phyloP scores from a whole-genome alignment of 1,140 invertebrate genomes.

The Eriocheir sinensis region DNA sequence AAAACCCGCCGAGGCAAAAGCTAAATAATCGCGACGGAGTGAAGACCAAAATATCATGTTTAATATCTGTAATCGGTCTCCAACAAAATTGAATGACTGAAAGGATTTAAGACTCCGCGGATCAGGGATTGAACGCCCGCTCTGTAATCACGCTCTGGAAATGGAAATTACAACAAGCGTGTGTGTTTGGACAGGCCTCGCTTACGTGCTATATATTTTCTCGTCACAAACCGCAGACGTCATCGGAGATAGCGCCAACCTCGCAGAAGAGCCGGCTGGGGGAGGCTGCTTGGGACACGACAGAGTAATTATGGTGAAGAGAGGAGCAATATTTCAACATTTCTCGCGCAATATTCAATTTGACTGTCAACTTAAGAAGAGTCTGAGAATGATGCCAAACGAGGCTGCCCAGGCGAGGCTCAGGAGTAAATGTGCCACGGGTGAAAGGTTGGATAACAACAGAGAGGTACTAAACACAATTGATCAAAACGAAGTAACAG shows the following conservation, averaged over 20 bases:
- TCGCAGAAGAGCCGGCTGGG: not conserved
- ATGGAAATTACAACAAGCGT: not conserved
- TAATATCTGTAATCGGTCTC: slow-evolving; percentile 10
- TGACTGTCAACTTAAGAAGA: not conserved
- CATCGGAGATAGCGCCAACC: not conserved
- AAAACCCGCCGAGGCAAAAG: not conserved
- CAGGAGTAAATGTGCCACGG: too few relatives aligned
- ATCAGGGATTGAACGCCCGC: slow-evolving; percentile 1
- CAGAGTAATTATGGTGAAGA: not conserved
- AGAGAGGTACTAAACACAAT: too few relatives aligned
- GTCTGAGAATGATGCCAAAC: not conserved
- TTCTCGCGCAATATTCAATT: not conserved
- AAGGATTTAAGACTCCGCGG: not conserved
- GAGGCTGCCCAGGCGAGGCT: too few relatives aligned
- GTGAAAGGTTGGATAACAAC: too few relatives aligned
- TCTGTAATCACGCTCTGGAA: slow-evolving; percentile 23
- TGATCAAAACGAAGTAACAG: not conserved
- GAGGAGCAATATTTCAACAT: not conserved
- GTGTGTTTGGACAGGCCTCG: slow-evolving; percentile 9
- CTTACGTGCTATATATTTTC: not conserved
- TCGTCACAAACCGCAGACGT: not conserved
- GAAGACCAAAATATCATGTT: slow-evolving; percentile 5
- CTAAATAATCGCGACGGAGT: slow-evolving; percentile 1
- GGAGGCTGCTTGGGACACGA: not conserved
- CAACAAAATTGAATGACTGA: not conserved